Evolutionary conservation across 2,113 vertebrate genomes (phyloP), one percentile per base, ranked within the genome.

Genomic region (Caretta caretta): DNA sequence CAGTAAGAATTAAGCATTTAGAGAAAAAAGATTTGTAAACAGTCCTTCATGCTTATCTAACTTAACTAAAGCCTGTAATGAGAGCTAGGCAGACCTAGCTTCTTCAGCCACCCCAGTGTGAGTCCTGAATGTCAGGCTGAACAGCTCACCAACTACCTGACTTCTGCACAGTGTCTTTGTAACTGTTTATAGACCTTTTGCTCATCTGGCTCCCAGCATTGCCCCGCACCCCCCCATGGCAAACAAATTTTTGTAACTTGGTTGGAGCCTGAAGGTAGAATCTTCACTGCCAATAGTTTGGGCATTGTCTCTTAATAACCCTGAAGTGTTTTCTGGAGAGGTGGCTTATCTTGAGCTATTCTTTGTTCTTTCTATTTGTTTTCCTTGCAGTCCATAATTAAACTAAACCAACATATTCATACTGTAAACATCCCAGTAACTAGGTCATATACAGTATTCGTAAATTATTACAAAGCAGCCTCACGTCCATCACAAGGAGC

Each of bases 41-140:
- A 38, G 22, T 9, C 85, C 91, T 35, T 42, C 2, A 8, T 84
- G 69, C 56, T 54, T 17, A 9, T 4, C 5, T 54, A 9, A 69
- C 38, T 62, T 48, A 51, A 31, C 11, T 72, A 51, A 57, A 54
- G 57, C 38, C 53, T 84, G 19, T 5, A 50, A 27, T 0, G 0
- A 27, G 19, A 1, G 69, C 35, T 46, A n/a, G 86, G 27, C 84
- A 25, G 24, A 11, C 48, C 91, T 86, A 27, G 20, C 10, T 62
- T 69, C 85, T 24, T 48, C 48, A 56, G 10, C 78, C 27, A 10
- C 57, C 53, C 13, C 1, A 22, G 62, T 88, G 51, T 65, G 31
- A 7, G 72, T 31, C 50, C 59, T 54, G 80, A 0, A 1, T 24
- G 57, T 8, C 5, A 86, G 13, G 0, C 0, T 4, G 14, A 84